A percentile compares a stretch with the other conserved stretches of the same genome.
Conservation (phyloP, 2,888 invertebrate genomes). For the Nezara viridula region DNA sequence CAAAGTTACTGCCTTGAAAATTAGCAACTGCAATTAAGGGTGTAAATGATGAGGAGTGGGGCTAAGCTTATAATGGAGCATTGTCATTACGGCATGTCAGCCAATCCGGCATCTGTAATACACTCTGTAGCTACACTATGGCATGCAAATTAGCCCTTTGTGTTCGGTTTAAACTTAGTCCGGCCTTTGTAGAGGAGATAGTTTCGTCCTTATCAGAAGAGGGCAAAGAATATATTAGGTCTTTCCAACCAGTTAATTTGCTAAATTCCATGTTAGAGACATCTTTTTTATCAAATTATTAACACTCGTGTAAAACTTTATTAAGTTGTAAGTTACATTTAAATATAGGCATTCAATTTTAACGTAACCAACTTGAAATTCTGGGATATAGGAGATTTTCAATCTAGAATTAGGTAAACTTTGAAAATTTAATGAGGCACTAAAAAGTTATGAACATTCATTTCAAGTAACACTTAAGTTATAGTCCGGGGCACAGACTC, state of each 20-base stretch:
- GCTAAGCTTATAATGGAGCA: background rate
- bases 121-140: background rate
- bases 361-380: no score
- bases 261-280: no score
- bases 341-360: no score
- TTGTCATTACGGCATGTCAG: background rate
- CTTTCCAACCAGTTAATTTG: background rate
- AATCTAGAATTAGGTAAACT: no score
- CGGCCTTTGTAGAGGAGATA: background rate
- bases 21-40: constrained; percentile 22
- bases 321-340: no score
- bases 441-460: no score
- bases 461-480: no score
- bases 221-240: background rate
- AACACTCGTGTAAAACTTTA: no score
- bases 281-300: no score
- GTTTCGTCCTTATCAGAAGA: background rate
- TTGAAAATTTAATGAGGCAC: no score
- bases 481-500: no score
- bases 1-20: background rate
- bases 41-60: background rate
- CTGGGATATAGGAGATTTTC: no score
- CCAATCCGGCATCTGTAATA: background rate
- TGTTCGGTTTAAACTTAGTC: background rate
- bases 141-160: constrained; percentile 3